These are phyloP conservation scores for Cyanistes caeruleus DNA, from an alignment of 2,113 vertebrate species.

Conservation along the genomic window DNA sequence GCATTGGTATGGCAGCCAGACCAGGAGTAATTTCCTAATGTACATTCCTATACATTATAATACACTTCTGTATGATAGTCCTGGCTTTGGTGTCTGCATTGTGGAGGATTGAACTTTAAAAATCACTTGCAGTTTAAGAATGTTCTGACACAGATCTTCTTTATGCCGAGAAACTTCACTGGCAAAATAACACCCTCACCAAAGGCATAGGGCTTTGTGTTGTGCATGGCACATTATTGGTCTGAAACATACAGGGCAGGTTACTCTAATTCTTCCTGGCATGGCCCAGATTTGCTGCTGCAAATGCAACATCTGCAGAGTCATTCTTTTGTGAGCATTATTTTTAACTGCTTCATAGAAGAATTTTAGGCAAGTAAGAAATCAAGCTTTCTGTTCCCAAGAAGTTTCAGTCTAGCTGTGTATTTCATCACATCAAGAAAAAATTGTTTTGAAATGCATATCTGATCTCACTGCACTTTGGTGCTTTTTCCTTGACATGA, in stretches of 20 bases:
- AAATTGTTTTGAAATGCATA: background rate
- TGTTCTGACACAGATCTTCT: background rate
- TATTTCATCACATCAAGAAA: background rate
- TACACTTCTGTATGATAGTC: background rate
- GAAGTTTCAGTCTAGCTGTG: background rate
- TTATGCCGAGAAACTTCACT: background rate
- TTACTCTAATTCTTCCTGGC: constrained; percentile 37
- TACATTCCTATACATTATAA: background rate
- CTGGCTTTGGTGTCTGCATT: background rate
- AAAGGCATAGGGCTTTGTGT: background rate
- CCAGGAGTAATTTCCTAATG: background rate
- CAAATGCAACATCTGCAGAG: constrained; percentile 5
- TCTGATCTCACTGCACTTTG: background rate
- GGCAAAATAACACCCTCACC: background rate
- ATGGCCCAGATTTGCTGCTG: constrained; percentile 21
- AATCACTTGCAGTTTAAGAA: background rate
- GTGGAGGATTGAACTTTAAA: background rate
- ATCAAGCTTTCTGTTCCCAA: background rate
- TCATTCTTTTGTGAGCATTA: constrained; percentile 12
- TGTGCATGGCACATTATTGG: background rate
- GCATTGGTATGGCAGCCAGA: constrained; percentile 19
- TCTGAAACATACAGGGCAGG: background rate
- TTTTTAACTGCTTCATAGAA: background rate
- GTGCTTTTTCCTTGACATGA: background rate
- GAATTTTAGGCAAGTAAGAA: background rate